Evolutionary conservation across 2,888 invertebrate genomes (phyloP), one percentile per base, ranked within the genome.

Genomic region (Chymomyza caudatula): DNA sequence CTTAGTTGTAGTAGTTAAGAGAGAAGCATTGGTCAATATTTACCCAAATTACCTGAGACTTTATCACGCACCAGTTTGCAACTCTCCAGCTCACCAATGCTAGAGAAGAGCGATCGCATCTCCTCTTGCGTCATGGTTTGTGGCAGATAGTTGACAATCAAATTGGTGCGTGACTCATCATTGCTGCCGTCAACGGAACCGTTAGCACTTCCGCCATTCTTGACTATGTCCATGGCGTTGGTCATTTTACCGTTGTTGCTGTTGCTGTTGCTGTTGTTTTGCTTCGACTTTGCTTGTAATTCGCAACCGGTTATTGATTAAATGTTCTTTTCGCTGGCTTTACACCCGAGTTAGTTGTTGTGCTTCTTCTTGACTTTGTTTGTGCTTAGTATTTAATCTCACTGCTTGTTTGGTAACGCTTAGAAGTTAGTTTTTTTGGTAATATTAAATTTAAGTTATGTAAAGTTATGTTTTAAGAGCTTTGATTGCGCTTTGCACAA

Each of bases 21-120:
- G 25, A 20, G 55, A 68, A 81, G 22, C 22, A 63, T 80, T 85
- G 80, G 75, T 80, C 59, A 74, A 87, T 89, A 88, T 88, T 88
- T 89, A 88, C 88, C 88, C 88, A 89, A 85, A 86, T 91, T 91
- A 95, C 95, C 97, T 91, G 97, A 97, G 89, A 97, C 95, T 93
- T 98, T 98, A 92, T 98, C 98, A 89, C 98, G 93, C 90, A 98
- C 97, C 90, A 98, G 93, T 92, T 98, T 98, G 93, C 98, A 98
- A 91, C 97, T 97, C 92, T 98, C 98, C 85, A 98, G 96, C 92
- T 98, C 97, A 87, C 98, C 98, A 91, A 98, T 96, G 91, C 96
- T 96, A 71, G 96, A 95, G 92, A 98, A 98, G 73, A 98, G 92
- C 68, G 96, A 96, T 81, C 97, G 93, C 86, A 98, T 97, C 92